phyloP scores from a whole-genome alignment of 2,888 invertebrate species.

The Liodrosophila aerea region DNA sequence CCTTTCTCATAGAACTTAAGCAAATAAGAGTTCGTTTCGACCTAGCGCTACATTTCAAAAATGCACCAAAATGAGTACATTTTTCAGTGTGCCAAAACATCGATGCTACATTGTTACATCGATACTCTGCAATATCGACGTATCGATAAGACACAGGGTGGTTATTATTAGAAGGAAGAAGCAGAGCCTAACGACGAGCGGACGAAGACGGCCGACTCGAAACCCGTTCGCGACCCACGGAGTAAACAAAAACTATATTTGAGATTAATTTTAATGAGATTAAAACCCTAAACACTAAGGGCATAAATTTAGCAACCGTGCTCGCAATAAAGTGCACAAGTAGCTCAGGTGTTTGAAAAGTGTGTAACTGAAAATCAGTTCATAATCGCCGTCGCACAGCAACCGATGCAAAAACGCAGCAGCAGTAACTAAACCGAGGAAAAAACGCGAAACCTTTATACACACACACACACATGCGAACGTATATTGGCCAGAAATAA shows the following conservation, averaged over 20 bases:
- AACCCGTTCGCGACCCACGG: conserved; percentile 38
- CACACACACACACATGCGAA: conserved; percentile 22
- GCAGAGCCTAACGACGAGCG: conserved; percentile 35
- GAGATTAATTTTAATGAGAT: conserved; percentile 60
- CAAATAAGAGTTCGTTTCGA: too few species aligned
- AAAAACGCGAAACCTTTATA: conserved; percentile 36
- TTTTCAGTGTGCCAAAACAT: too few species aligned
- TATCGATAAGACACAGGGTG: conserved; percentile 43
- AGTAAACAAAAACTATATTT: conserved; percentile 53
- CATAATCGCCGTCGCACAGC: conserved; percentile 23
- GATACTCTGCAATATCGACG: conserved; percentile 2
- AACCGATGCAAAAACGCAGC: conserved; percentile 36
- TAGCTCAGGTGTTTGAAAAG: conserved; percentile 28
- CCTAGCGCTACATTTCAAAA: too few species aligned
- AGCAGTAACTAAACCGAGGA: conserved; percentile 25
- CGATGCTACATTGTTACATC: too few species aligned
- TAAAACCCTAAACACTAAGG: conserved; percentile 40
- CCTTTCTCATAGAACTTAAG: too few species aligned
- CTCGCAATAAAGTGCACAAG: conserved; percentile 38
- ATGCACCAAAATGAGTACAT: too few species aligned
- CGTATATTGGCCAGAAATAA: conserved; percentile 42
- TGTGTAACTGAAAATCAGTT: conserved; percentile 6
- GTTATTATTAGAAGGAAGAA: conserved; percentile 20
- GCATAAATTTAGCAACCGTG: conserved; percentile 27
- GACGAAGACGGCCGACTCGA: conserved; percentile 44